Percentiles rank a stretch among this genome's conserved stretches.
phyloP scores from a whole-genome alignment of 2,888 invertebrate genomes.

The Tinea pellionella region DNA sequence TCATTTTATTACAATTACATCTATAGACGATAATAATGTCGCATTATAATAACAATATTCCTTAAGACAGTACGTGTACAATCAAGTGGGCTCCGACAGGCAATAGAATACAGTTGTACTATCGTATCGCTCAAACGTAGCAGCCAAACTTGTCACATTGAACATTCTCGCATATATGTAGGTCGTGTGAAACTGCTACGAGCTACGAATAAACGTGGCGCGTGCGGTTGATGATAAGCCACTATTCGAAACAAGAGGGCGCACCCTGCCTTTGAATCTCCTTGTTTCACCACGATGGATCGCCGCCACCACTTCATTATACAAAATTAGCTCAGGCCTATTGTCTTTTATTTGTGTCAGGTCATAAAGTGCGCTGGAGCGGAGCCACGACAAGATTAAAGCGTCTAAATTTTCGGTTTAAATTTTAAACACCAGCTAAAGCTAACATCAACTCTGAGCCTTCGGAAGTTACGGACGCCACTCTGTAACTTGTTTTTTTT shows the following conservation, averaged over 20 bases:
- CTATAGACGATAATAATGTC: not conserved
- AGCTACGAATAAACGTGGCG: constrained; percentile 55
- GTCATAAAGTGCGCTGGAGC: constrained; percentile 50
- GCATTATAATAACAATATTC: not conserved
- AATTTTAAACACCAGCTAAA: constrained; percentile 26
- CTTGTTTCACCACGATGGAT: constrained; percentile 29
- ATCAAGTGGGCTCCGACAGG: not conserved
- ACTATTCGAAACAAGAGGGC: constrained; percentile 14
- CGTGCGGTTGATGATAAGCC: constrained; percentile 60
- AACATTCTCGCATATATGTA: constrained; percentile 10
- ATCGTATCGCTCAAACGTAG: constrained; percentile 30
- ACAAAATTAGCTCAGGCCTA: constrained; percentile 31
- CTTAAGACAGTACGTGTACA: not conserved
- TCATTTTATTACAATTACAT: not conserved
- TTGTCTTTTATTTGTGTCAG: constrained; percentile 26
- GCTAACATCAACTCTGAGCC: constrained; percentile 2
- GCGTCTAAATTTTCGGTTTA: constrained; percentile 57
- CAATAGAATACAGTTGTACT: constrained; percentile 19
- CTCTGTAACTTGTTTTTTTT: no score
- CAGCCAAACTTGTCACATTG: constrained; percentile 22
- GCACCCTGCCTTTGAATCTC: constrained; percentile 11
- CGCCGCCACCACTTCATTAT: constrained; percentile 32
- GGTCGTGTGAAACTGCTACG: constrained; percentile 9
- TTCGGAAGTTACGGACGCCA: not conserved
- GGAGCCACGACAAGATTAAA: constrained; percentile 52